These are phyloP conservation scores for Lynx canadensis DNA, from an alignment of 2,113 vertebrate genomes.

Conservation along the genomic window DNA sequence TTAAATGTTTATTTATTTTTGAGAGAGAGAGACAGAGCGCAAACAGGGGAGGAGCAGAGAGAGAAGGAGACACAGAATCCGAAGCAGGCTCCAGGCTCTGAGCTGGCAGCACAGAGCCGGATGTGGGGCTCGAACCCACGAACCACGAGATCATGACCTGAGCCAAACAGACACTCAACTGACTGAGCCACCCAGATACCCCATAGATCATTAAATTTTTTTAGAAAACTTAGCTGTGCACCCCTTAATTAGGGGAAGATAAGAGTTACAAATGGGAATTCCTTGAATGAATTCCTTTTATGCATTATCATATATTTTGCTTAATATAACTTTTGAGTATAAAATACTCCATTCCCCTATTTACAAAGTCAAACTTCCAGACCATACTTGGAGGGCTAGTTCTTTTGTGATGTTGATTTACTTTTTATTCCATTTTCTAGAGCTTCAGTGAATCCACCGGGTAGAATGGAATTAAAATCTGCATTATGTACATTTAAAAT, in stretches of 20 bases:
- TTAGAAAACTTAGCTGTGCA: not conserved
- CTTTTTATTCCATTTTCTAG: conserved; percentile 16
- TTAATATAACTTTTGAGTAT: not conserved
- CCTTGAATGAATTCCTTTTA: not conserved
- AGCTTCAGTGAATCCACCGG: not conserved
- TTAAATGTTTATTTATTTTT: no score
- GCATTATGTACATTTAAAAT: not conserved
- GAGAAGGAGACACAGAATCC: no score
- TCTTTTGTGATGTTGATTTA: not conserved
- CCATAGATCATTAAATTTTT: not conserved
- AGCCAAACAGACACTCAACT: no score
- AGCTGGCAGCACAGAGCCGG: no score
- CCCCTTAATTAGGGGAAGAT: not conserved
- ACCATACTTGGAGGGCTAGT: not conserved
- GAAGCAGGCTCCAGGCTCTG: no score
- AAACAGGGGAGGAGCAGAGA: no score
- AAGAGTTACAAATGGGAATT: not conserved
- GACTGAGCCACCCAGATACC: no score
- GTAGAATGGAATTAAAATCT: conserved; percentile 17
- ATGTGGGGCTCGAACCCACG: no score
- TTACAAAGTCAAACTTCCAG: conserved; percentile 4
- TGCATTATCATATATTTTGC: not conserved
- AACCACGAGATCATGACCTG: no score
- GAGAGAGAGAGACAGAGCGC: no score
- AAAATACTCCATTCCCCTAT: not conserved